phyloP scores from a whole-genome alignment of 2,113 vertebrate species.

The Tylochromis polylepis region DNA sequence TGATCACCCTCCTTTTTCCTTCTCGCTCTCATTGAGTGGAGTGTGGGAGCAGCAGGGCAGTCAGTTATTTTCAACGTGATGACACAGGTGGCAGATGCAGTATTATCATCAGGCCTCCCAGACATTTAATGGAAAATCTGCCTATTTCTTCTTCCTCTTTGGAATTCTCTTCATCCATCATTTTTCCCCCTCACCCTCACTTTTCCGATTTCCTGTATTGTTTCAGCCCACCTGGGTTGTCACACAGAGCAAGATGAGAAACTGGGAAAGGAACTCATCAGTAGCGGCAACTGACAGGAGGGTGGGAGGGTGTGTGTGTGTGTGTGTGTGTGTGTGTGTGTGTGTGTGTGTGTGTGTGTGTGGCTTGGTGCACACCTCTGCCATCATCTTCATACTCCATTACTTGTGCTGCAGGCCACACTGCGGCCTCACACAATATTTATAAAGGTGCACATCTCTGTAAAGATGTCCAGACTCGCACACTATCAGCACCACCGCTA shows the following conservation, averaged over 20 bases:
- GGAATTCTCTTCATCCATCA: neutral
- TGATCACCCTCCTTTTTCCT: neutral
- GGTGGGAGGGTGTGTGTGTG: neutral
- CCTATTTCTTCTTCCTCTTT: constrained; percentile 1
- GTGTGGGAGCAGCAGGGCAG: constrained; percentile 43
- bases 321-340: neutral
- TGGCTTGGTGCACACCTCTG: neutral
- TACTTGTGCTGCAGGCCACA: constrained; percentile 15
- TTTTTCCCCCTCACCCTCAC: neutral
- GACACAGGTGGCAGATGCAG: constrained; percentile 58
- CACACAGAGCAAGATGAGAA: constrained; percentile 60
- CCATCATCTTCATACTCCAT: constrained; percentile 45
- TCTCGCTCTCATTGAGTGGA: constrained; percentile 15
- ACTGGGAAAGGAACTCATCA: constrained; percentile 61
- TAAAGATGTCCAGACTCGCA: neutral
- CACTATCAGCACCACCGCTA: neutral
- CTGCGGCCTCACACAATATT: neutral
- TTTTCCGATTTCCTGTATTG: constrained; percentile 55
- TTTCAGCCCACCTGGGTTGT: constrained; percentile 57
- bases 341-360: neutral
- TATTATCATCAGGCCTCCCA: constrained; percentile 47
- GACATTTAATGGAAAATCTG: constrained; percentile 57
- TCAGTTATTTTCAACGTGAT: constrained; percentile 29
- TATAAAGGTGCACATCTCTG: constrained; percentile 4
- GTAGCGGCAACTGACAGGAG: constrained; percentile 53